These are phyloP conservation scores for Atta cephalotes DNA, from an alignment of 1,140 invertebrate species.

Conservation along the genomic window DNA sequence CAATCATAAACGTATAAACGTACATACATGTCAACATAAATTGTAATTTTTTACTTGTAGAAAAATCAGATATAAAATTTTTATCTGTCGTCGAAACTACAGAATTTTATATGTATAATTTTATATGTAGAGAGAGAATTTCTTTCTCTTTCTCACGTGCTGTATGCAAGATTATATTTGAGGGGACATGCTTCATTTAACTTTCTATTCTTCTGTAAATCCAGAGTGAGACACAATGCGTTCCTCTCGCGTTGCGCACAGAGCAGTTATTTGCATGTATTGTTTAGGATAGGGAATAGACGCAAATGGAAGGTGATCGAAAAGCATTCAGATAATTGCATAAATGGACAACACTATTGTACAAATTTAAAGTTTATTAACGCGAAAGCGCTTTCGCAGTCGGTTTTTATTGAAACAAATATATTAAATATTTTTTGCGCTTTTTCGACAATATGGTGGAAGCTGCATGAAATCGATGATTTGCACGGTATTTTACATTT, in stretches of 20 bases:
- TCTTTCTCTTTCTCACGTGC: background rate
- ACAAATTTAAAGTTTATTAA: conserved; percentile 23
- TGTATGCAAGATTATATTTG: background rate
- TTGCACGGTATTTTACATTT: conserved; percentile 1
- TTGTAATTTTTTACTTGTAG: conserved; percentile 6
- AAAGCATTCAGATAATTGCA: conserved; percentile 15
- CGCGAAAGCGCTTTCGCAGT: background rate
- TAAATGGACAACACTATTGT: conserved; percentile 1
- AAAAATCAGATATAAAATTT: background rate
- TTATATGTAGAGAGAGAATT: background rate
- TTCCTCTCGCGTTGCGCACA: conserved; percentile 7
- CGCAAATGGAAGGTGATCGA: conserved; percentile 23
- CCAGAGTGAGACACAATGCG: background rate
- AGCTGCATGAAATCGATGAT: background rate
- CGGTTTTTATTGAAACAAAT: conserved; percentile 9
- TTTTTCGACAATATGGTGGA: background rate
- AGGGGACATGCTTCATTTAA: background rate
- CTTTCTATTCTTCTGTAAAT: conserved; percentile 36
- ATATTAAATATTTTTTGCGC: conserved; percentile 1
- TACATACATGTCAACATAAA: background rate
- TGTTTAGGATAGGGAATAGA: conserved; percentile 33
- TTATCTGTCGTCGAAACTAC: background rate
- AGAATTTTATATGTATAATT: conserved; percentile 8
- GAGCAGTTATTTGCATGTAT: conserved; percentile 26
- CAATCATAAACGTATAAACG: background rate